These are phyloP conservation scores for Catocala nupta DNA, from an alignment of 2,888 invertebrate species.

Conservation along the genomic window DNA sequence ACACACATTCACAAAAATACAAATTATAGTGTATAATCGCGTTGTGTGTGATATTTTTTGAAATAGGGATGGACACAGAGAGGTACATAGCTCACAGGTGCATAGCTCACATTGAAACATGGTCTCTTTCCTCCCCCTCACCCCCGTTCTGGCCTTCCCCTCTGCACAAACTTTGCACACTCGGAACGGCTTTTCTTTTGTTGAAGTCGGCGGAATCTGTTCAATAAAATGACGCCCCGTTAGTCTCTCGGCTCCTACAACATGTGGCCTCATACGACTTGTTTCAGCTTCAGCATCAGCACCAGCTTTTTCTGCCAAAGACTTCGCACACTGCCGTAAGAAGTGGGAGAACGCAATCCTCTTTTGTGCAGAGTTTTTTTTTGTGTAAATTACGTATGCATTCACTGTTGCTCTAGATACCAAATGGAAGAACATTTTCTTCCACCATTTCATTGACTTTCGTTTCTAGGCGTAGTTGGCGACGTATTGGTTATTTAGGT, in stretches of 20 bases:
- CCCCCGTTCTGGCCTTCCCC: background rate
- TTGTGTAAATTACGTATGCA: background rate
- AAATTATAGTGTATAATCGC: too few species aligned
- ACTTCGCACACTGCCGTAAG: too few species aligned
- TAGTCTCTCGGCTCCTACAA: background rate
- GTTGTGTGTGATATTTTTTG: too few species aligned
- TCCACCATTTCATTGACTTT: slow-evolving; percentile 33
- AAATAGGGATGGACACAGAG: too few species aligned
- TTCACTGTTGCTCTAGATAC: slow-evolving; percentile 4
- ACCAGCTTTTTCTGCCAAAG: background rate
- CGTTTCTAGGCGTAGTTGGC: slow-evolving; percentile 2
- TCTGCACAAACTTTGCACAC: slow-evolving; percentile 21
- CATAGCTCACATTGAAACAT: too few species aligned
- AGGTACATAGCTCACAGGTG: too few species aligned
- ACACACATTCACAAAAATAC: too few species aligned
- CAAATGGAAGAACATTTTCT: slow-evolving; percentile 36
- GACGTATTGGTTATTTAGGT: slow-evolving; percentile 19
- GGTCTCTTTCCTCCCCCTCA: too few species aligned
- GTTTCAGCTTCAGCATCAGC: background rate
- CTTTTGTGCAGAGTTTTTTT: too few species aligned
- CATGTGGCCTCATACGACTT: background rate
- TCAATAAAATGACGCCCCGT: slow-evolving; percentile 4
- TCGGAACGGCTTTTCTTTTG: slow-evolving; percentile 22
- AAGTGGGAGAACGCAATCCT: too few species aligned
- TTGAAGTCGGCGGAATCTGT: slow-evolving; percentile 24